These are phyloP conservation scores for Diorhabda elongata DNA, from an alignment of 1,140 invertebrate species.

Conservation along the genomic window DNA sequence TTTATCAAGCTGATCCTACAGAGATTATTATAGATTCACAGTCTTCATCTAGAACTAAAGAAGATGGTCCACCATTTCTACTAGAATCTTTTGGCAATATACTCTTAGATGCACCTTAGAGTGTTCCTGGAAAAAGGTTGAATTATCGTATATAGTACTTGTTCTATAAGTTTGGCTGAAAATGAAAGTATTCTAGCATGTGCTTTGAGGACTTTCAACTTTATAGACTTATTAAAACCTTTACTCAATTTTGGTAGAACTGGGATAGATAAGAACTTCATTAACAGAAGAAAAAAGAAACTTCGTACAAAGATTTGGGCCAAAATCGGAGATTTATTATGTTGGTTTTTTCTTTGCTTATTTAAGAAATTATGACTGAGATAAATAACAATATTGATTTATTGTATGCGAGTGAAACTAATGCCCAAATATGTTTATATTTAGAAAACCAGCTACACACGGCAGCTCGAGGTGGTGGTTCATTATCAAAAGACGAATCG, in stretches of 20 bases:
- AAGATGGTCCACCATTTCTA: conserved; percentile 59
- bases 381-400: too few species aligned
- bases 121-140: conserved; percentile 81
- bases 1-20: conserved; percentile 58
- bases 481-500: too few species aligned
- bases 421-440: too few species aligned
- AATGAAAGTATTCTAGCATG: conserved; percentile 80
- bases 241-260: conserved; percentile 51
- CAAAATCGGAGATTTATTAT: conserved; percentile 56
- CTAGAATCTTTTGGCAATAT: conserved; percentile 71
- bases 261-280: conserved; percentile 53
- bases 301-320: conserved; percentile 68
- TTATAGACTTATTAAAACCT: conserved; percentile 56
- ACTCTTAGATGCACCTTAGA: conserved; percentile 83
- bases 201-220: conserved; percentile 65
- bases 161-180: conserved; percentile 72
- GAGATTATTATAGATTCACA: too few species aligned
- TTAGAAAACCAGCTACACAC: too few species aligned
- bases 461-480: too few species aligned
- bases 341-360: conserved; percentile 83
- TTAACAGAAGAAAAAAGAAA: conserved; percentile 50
- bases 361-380: conserved; percentile 49
- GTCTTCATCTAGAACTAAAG: not conserved
- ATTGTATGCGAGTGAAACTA: too few species aligned
- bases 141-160: too few species aligned